Evolutionary conservation across 2,113 vertebrate genomes (phyloP).

Genomic region (Butorides virescens): DNA sequence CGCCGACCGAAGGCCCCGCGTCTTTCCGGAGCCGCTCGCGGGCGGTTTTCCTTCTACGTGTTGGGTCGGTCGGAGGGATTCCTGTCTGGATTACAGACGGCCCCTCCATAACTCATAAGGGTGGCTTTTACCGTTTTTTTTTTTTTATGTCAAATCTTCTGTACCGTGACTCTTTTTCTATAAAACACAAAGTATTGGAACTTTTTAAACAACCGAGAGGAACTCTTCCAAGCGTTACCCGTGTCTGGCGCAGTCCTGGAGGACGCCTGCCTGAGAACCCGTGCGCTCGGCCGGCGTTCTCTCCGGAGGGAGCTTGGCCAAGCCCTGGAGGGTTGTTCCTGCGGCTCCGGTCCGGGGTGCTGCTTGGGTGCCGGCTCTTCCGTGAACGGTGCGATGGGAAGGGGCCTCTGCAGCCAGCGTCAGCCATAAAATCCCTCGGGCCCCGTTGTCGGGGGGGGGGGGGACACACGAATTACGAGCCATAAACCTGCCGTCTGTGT

Average conservation of each 20-base stretch:
- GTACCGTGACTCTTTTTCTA: conserved; percentile 12
- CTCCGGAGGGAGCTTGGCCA: background rate
- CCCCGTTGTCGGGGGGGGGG: background rate
- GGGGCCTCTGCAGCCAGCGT: background rate
- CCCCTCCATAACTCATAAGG: background rate
- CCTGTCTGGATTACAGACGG: background rate
- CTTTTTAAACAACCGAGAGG: background rate
- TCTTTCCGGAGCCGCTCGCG: background rate
- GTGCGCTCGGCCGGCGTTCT: background rate
- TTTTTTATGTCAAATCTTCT: background rate
- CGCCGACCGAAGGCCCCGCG: accelerated
- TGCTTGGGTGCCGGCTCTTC: background rate
- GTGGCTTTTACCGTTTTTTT: conserved; percentile 11
- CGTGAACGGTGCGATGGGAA: background rate
- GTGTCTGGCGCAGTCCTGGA: background rate
- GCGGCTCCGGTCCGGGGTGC: background rate
- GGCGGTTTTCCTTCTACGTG: background rate
- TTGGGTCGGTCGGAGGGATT: background rate
- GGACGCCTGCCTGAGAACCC: background rate
- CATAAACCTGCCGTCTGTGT: background rate
- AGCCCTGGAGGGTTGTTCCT: background rate
- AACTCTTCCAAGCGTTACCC: background rate
- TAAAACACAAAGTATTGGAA: background rate
- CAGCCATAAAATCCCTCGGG: background rate
- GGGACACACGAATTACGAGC: background rate